A percentile compares a stretch with the other conserved stretches of the same genome.
phyloP scores from a whole-genome alignment of 2,797 vertebrate species.

The Gobio occitaniae region DNA sequence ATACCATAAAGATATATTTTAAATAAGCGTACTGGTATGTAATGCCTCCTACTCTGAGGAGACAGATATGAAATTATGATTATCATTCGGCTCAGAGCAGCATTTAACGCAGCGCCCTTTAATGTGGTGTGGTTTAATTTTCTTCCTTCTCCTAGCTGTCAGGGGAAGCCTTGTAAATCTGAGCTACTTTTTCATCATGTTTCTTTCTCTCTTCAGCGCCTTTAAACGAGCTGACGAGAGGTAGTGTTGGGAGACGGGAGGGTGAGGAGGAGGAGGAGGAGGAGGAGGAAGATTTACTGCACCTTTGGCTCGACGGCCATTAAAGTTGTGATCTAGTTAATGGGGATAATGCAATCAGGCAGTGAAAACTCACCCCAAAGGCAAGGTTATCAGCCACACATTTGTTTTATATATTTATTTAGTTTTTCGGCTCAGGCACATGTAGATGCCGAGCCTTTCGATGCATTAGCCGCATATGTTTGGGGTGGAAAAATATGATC shows the following conservation, averaged over 20 bases:
- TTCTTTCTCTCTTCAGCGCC: conserved; percentile 76
- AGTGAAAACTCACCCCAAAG: conserved; percentile 70
- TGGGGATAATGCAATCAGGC: conserved; percentile 79
- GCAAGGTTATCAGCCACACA: conserved; percentile 55
- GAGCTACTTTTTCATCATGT: conserved; percentile 86
- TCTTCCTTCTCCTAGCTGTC: conserved; percentile 82
- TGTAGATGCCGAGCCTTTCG: background rate
- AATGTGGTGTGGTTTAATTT: conserved; percentile 84
- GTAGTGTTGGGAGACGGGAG: conserved; percentile 58
- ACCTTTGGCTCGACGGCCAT: conserved; percentile 76
- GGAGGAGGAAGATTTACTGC: conserved; percentile 78
- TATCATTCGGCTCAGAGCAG: conserved; percentile 77
- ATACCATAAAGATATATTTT: background rate
- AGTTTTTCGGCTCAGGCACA: background rate
- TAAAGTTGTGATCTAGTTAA: conserved; percentile 82
- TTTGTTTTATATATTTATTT: conserved; percentile 30
- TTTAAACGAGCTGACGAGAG: conserved; percentile 75
- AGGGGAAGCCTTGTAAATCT: conserved; percentile 84
- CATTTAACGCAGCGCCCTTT: conserved; percentile 78
- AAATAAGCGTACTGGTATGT: background rate
- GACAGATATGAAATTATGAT: conserved; percentile 72
- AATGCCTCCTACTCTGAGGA: background rate
- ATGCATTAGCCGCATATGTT: conserved; percentile 11
- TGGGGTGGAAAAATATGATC: conserved; percentile 4
- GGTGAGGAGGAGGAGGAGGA: conserved; percentile 61